A percentile compares a stretch with the other conserved stretches of the same genome.
phyloP scores from a whole-genome alignment of 2,888 invertebrate genomes.

The Cancer borealis region DNA sequence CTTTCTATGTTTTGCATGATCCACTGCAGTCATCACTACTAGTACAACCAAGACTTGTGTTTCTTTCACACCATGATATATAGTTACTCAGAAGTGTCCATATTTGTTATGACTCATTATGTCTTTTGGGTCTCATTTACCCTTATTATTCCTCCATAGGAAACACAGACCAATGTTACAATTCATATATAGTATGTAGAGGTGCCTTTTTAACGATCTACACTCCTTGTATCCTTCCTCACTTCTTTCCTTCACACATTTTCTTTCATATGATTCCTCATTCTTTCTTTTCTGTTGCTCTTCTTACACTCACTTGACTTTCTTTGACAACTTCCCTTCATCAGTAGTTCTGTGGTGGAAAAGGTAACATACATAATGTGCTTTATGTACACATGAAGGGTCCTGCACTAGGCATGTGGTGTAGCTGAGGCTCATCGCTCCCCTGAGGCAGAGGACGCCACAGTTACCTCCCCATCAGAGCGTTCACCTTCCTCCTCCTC shows the following conservation, averaged over 20 bases:
- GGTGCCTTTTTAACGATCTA: neutral
- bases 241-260: constrained; percentile 2
- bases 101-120: no score
- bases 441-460: constrained; percentile 52
- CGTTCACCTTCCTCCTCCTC: neutral
- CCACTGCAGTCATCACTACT: no score
- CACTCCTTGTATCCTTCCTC: neutral
- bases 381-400: neutral
- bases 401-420: neutral
- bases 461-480: constrained; percentile 51
- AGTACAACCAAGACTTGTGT: no score
- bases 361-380: neutral
- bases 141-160: no score
- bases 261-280: neutral
- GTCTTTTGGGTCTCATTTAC: no score
- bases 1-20: no score
- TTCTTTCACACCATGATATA: no score
- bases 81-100: no score
- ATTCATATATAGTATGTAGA: no score
- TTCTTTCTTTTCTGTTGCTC: neutral
- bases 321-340: neutral
- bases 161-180: no score
- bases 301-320: neutral
- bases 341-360: neutral
- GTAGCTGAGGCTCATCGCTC: constrained; percentile 39